These are phyloP conservation scores for Mus spretus DNA, from an alignment of 2,797 vertebrate genomes.

Conservation along the genomic window DNA sequence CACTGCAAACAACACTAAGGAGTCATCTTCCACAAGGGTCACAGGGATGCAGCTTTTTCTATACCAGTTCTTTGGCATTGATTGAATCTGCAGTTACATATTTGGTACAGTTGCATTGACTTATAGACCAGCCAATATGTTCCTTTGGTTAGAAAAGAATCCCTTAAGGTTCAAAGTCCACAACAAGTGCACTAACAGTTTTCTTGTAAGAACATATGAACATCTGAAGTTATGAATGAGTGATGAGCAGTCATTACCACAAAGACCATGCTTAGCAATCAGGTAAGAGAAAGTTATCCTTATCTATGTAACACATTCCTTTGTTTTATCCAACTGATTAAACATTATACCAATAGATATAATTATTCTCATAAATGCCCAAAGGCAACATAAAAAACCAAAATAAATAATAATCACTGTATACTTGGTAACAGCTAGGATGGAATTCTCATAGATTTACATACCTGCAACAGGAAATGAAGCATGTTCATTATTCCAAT, in stretches of 20 bases:
- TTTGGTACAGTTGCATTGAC: neutral
- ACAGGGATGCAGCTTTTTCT: neutral
- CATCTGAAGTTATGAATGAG: neutral
- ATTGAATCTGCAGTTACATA: neutral
- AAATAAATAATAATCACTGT: neutral
- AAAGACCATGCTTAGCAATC: neutral
- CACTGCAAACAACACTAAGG: neutral
- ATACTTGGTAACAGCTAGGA: neutral
- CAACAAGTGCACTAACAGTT: neutral
- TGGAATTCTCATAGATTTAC: neutral
- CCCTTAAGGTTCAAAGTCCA: neutral
- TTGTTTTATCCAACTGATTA: constrained; percentile 13
- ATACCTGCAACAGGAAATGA: neutral
- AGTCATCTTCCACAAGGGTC: neutral
- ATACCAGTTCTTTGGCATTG: neutral
- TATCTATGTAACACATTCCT: neutral
- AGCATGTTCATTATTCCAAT: neutral
- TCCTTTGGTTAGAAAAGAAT: neutral
- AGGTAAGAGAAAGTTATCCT: neutral
- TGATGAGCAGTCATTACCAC: fast-evolving
- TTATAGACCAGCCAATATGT: neutral
- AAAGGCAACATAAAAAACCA: constrained; percentile 17
- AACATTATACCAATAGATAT: neutral
- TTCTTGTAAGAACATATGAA: neutral
- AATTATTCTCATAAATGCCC: neutral